phyloP scores from a whole-genome alignment of 1,140 invertebrate genomes.

The Cydia splendana region DNA sequence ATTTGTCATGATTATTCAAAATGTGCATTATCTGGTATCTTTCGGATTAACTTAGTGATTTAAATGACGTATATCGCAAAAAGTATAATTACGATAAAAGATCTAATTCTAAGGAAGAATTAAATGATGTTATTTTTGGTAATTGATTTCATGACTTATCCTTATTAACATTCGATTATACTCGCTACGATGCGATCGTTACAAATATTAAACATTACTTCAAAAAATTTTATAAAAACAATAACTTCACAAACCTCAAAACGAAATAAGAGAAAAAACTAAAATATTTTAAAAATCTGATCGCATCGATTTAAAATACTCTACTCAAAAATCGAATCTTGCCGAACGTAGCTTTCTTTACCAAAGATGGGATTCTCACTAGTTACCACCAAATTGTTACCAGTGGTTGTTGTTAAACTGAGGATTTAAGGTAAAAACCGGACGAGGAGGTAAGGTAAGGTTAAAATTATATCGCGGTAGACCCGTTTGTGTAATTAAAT shows the following conservation, averaged over 20 bases:
- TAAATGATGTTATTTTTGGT: constrained; percentile 15
- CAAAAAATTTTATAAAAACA: not conserved
- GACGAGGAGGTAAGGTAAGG: no score
- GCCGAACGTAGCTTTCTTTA: not conserved
- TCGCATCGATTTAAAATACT: constrained; percentile 8
- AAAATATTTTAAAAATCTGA: not conserved
- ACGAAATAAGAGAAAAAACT: not conserved
- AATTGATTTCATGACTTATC: constrained; percentile 20
- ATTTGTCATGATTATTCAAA: constrained; percentile 27
- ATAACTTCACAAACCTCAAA: not conserved
- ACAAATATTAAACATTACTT: not conserved
- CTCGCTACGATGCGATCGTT: constrained; percentile 16
- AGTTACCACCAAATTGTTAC: no score
- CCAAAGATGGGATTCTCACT: not conserved
- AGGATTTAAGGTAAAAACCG: no score
- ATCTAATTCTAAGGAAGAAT: constrained; percentile 32
- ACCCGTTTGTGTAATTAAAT: no score
- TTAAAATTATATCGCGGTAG: no score
- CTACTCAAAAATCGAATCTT: constrained; percentile 13
- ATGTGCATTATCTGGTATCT: constrained; percentile 30
- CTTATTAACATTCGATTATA: constrained; percentile 26
- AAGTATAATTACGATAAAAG: constrained; percentile 28
- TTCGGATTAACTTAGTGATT: constrained; percentile 10
- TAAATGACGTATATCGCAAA: constrained; percentile 17
- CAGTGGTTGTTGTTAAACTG: no score